phyloP scores from a whole-genome alignment of 2,888 invertebrate genomes.

The Trilocha varians region DNA sequence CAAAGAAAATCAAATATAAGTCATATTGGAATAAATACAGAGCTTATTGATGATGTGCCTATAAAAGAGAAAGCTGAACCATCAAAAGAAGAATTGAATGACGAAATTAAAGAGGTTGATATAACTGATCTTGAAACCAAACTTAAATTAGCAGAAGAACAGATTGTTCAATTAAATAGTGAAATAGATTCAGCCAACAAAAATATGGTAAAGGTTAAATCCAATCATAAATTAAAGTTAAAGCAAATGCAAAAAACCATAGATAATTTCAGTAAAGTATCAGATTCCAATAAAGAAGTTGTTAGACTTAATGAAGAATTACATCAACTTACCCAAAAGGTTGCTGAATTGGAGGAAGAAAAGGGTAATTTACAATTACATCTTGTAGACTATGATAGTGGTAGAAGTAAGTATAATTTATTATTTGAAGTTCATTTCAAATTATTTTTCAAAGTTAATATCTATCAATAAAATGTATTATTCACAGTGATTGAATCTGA shows the following conservation, averaged over 20 bases:
- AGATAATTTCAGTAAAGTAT: slow-evolving; percentile 77
- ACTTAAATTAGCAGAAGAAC: slow-evolving; percentile 53
- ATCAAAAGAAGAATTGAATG: slow-evolving; percentile 13
- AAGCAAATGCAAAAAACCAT: slow-evolving; percentile 85
- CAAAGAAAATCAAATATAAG: slow-evolving; percentile 16
- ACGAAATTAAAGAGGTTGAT: slow-evolving; percentile 13
- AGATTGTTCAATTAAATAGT: slow-evolving; percentile 73
- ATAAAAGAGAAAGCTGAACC: slow-evolving; percentile 6
- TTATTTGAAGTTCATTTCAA: too few species aligned
- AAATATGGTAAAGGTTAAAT: slow-evolving; percentile 82
- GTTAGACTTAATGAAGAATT: slow-evolving; percentile 76
- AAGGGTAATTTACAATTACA: slow-evolving; percentile 92
- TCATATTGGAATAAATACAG: slow-evolving; percentile 38
- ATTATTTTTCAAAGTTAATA: background rate
- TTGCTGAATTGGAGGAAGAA: slow-evolving; percentile 90
- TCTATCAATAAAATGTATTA: slow-evolving; percentile 6
- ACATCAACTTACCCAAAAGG: slow-evolving; percentile 78
- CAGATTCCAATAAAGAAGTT: slow-evolving; percentile 79
- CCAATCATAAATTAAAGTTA: slow-evolving; percentile 79
- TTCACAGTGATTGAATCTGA: slow-evolving; percentile 67
- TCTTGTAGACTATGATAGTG: slow-evolving; percentile 85
- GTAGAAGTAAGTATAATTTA: slow-evolving; percentile 68
- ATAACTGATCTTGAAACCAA: slow-evolving; percentile 51
- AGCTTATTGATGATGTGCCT: slow-evolving; percentile 14
- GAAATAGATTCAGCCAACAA: slow-evolving; percentile 84